Percentiles rank a stretch among this genome's conserved stretches.
Conservation (phyloP, 2,113 vertebrate genomes). For the Neotoma lepida region DNA sequence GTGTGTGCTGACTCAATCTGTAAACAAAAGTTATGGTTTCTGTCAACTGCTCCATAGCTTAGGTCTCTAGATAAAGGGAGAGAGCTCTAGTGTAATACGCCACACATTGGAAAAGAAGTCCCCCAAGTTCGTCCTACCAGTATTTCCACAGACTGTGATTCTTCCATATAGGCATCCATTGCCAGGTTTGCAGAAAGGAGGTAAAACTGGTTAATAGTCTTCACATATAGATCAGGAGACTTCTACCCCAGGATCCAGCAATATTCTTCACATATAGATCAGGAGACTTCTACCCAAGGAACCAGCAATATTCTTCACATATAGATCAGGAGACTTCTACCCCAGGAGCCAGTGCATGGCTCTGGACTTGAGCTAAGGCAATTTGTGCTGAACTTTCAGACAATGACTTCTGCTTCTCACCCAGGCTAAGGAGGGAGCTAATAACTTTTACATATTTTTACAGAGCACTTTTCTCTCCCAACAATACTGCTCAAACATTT, state of each 20-base stretch:
- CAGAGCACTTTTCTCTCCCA: slow-evolving; percentile 54
- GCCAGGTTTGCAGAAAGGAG: not conserved
- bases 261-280: not conserved
- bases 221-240: not conserved
- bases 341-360: not conserved
- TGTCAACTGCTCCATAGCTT: not conserved
- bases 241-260: not conserved
- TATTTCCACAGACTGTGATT: not conserved
- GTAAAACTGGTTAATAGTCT: not conserved
- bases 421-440: slow-evolving; percentile 40
- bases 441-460: slow-evolving; percentile 56
- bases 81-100: not conserved
- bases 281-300: not conserved
- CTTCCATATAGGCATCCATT: not conserved
- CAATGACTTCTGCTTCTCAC: slow-evolving; percentile 40
- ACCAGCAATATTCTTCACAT: not conserved
- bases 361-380: slow-evolving; percentile 21
- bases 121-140: not conserved
- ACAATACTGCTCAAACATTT: slow-evolving; percentile 43
- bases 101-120: not conserved
- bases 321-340: not conserved
- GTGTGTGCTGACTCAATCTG: not conserved
- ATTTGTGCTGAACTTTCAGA: not conserved
- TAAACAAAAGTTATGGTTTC: not conserved
- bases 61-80: not conserved